These are phyloP conservation scores for Folsomia candida DNA, from an alignment of 2,888 invertebrate genomes.

Conservation along the genomic window DNA sequence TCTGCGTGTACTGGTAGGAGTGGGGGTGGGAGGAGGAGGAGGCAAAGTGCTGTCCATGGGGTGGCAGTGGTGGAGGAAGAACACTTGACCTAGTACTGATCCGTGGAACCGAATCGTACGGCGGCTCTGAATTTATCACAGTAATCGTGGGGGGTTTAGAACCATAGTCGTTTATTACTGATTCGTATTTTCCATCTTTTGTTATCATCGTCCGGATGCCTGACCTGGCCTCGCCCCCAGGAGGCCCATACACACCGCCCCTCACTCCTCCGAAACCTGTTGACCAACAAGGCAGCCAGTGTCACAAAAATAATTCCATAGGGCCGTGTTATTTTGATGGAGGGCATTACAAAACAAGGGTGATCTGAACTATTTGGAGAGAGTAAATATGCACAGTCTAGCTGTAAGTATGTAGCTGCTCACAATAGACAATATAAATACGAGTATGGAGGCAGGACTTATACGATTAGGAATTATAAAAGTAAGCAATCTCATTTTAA, in stretches of 20 bases:
- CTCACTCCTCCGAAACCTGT: slow-evolving; percentile 42
- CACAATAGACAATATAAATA: too few relatives aligned
- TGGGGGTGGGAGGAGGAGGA: slow-evolving; percentile 38
- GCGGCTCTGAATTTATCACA: slow-evolving; percentile 78
- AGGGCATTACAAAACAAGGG: too few relatives aligned
- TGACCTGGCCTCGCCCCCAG: slow-evolving; percentile 39
- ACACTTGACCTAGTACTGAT: slow-evolving; percentile 55
- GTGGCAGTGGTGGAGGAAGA: slow-evolving; percentile 52
- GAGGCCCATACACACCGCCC: not conserved
- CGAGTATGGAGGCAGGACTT: too few relatives aligned
- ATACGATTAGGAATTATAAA: too few relatives aligned
- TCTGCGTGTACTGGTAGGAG: slow-evolving; percentile 46
- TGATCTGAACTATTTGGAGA: not conserved
- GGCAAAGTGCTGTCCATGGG: slow-evolving; percentile 35
- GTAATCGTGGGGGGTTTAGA: slow-evolving; percentile 50
- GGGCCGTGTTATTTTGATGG: too few relatives aligned
- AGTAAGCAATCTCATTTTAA: too few relatives aligned
- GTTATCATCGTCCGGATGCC: slow-evolving; percentile 53
- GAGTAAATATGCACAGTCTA: not conserved
- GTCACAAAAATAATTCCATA: not conserved
- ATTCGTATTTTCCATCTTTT: slow-evolving; percentile 58
- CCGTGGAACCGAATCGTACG: slow-evolving; percentile 54
- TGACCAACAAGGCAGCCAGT: not conserved
- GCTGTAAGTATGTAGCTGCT: not conserved
- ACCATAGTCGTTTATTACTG: slow-evolving; percentile 63